Percentiles rank a stretch among this genome's conserved stretches.
phyloP scores from a whole-genome alignment of 2,888 invertebrate genomes.

The Melikaiella ostensackeni region DNA sequence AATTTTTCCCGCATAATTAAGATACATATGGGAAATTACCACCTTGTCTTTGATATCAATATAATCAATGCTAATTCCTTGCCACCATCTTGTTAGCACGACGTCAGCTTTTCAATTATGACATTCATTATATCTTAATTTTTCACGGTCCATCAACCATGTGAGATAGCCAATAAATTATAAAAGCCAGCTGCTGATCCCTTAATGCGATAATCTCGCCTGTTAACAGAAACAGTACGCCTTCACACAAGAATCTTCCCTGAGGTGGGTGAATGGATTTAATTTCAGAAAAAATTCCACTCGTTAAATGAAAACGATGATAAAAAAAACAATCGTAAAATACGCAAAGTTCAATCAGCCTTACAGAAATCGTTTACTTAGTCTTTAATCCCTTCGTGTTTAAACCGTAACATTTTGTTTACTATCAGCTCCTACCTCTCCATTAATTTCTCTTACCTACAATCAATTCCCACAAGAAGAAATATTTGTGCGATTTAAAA shows the following conservation, averaged over 20 bases:
- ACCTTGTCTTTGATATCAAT: not conserved
- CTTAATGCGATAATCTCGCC: conserved; percentile 8
- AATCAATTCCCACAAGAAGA: not conserved
- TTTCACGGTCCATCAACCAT: conserved; percentile 28
- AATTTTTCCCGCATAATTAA: not conserved
- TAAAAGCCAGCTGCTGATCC: conserved; percentile 36
- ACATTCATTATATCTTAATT: conserved; percentile 8
- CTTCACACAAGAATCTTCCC: not conserved
- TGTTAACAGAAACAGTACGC: conserved; percentile 5
- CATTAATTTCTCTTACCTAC: not conserved
- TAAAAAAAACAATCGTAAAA: not conserved
- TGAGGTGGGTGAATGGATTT: not conserved
- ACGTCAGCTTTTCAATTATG: conserved; percentile 18
- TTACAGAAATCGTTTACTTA: not conserved
- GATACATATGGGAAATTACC: not conserved
- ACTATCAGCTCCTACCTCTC: conserved; percentile 8
- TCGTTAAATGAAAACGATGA: not conserved
- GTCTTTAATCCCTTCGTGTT: conserved; percentile 43
- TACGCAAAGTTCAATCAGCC: not conserved
- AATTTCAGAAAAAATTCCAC: not conserved
- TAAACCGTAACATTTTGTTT: conserved; percentile 43
- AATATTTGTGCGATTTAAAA: too few relatives aligned
- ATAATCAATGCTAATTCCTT: not conserved
- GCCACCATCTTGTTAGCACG: not conserved
- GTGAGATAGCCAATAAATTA: conserved; percentile 28